phyloP scores from a whole-genome alignment of 2,888 invertebrate genomes.

The Lampropteryx suffumata region DNA sequence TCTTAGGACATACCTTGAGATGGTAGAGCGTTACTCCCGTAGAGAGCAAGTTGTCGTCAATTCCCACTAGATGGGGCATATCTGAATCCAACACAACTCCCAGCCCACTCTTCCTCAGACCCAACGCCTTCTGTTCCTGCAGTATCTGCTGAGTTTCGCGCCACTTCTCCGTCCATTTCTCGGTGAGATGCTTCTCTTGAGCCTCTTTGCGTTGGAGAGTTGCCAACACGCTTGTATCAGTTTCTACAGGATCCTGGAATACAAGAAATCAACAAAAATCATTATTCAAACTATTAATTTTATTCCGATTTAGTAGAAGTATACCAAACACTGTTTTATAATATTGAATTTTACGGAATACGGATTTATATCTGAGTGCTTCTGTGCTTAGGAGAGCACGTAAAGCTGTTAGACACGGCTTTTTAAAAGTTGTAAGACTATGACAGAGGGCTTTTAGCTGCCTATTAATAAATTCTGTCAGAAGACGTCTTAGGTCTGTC shows the following conservation, averaged over 20 bases:
- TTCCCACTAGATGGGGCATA: conserved; percentile 95
- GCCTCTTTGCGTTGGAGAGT: conserved; percentile 95
- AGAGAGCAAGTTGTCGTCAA: conserved; percentile 94
- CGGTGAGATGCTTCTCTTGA: conserved; percentile 93
- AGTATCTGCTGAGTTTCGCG: conserved; percentile 93
- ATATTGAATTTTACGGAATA: too few species aligned
- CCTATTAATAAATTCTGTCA: too few species aligned
- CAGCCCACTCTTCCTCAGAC: conserved; percentile 92
- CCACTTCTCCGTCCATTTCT: conserved; percentile 97
- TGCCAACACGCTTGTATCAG: conserved; percentile 87
- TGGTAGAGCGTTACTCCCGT: conserved; percentile 96
- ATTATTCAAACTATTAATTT: too few species aligned
- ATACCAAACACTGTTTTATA: too few species aligned
- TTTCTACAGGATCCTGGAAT: conserved; percentile 74
- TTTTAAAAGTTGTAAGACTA: too few species aligned
- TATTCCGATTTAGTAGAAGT: too few species aligned
- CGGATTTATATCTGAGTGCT: too few species aligned
- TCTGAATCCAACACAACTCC: conserved; percentile 95
- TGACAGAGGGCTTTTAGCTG: too few species aligned
- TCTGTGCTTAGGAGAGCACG: too few species aligned
- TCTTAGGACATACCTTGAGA: conserved; percentile 84
- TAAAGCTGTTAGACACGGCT: too few species aligned
- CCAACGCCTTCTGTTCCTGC: conserved; percentile 93
- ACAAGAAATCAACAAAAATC: too few species aligned
- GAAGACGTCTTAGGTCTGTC: too few species aligned